Conservation (phyloP, 2,113 vertebrate genomes). For the Heliornis fulica region DNA sequence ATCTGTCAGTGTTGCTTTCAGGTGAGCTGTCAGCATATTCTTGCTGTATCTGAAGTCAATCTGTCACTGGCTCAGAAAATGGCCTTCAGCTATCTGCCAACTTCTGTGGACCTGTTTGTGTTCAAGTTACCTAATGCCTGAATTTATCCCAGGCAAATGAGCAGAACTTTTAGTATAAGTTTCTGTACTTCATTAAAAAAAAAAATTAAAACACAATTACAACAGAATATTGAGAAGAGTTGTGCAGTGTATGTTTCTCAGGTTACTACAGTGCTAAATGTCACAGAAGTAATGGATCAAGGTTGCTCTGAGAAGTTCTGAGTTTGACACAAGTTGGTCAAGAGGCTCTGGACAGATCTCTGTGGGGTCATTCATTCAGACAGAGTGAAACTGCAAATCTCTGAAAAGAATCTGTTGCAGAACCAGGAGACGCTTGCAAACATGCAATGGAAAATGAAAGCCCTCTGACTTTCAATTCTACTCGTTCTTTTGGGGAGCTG, state of each 20-base stretch:
- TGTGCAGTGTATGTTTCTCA: background rate
- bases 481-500: background rate
- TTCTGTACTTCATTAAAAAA: background rate
- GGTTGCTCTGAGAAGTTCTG: background rate
- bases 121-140: rapidly evolving
- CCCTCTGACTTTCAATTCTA: background rate
- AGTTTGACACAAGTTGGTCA: background rate
- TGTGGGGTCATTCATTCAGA: background rate
- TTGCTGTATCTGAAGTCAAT: background rate
- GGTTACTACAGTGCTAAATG: background rate
- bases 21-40: background rate
- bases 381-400: background rate
- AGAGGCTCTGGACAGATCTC: background rate
- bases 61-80: background rate
- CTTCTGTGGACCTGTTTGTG: background rate
- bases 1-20: background rate
- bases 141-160: background rate
- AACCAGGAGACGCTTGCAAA: background rate
- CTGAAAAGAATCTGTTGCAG: background rate
- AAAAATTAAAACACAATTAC: background rate
- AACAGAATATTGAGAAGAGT: background rate
- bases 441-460: background rate
- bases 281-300: background rate
- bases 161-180: background rate
- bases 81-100: background rate